These are phyloP conservation scores for Rhegmatorhina hoffmannsi DNA, from an alignment of 2,113 vertebrate species.

Conservation along the genomic window DNA sequence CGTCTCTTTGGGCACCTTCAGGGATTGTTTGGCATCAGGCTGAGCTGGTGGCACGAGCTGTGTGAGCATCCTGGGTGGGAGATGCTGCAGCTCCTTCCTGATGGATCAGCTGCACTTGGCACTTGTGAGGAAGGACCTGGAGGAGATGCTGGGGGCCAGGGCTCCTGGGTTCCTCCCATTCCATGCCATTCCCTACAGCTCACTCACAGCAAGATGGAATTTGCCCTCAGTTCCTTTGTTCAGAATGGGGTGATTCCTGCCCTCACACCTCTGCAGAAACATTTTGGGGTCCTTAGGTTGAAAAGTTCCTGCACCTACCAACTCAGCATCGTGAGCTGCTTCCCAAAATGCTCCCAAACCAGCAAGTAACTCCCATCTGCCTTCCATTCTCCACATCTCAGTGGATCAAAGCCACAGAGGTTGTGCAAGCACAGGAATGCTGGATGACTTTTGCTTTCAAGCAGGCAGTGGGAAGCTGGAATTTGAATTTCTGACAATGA, in stretches of 20 bases:
- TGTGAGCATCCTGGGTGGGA: neutral
- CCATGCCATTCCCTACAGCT: neutral
- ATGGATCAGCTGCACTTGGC: neutral
- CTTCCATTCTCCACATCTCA: neutral
- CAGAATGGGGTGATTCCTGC: neutral
- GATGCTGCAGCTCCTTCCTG: neutral
- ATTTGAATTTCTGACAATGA: neutral
- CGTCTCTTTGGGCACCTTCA: neutral
- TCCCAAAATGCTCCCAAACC: neutral
- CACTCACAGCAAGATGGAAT: neutral
- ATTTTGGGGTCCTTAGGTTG: neutral
- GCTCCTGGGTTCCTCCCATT: neutral
- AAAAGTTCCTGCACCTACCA: fast-evolving
- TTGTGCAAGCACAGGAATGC: neutral
- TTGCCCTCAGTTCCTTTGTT: neutral
- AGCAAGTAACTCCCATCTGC: neutral
- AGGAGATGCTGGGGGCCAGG: neutral
- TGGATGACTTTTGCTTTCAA: constrained; percentile 32
- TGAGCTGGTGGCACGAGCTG: neutral
- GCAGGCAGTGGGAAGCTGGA: neutral
- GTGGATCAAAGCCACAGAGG: neutral
- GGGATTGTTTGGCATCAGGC: neutral
- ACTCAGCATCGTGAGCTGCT: neutral
- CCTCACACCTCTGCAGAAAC: neutral
- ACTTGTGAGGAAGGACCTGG: neutral